phyloP scores from a whole-genome alignment of 2,113 vertebrate species.

The Cettia cetti region DNA sequence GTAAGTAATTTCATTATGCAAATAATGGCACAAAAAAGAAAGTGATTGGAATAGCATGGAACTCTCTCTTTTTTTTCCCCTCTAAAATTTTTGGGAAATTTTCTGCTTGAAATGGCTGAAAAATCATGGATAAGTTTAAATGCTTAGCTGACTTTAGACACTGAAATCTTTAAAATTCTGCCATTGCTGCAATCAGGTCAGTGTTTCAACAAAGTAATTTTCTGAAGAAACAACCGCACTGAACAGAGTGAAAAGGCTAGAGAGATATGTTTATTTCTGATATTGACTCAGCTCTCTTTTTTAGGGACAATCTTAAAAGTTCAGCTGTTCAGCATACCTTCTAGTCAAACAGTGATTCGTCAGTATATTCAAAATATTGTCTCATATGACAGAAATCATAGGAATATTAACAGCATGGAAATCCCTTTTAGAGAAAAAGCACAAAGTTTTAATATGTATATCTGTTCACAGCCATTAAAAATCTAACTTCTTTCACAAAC shows the following conservation, averaged over 20 bases:
- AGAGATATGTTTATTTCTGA: not conserved
- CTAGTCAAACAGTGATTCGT: not conserved
- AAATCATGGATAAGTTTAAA: not conserved
- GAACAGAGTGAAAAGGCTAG: not conserved
- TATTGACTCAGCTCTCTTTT: not conserved
- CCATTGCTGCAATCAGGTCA: not conserved
- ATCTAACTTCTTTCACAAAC: not conserved
- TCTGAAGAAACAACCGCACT: not conserved
- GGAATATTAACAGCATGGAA: not conserved
- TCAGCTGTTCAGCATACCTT: not conserved
- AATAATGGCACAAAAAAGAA: not conserved
- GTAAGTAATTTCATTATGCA: not conserved
- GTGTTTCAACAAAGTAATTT: not conserved
- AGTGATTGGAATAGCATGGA: not conserved
- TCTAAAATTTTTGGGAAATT: not conserved
- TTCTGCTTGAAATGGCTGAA: not conserved
- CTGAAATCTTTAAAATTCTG: not conserved
- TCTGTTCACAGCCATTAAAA: not conserved
- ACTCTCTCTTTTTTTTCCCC: fast-evolving
- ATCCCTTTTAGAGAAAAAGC: not conserved
- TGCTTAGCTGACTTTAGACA: not conserved
- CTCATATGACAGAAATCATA: not conserved
- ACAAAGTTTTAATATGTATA: not conserved
- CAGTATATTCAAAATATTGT: not conserved
- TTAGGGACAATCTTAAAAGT: not conserved